These are phyloP conservation scores for Leucophenga montana DNA, from an alignment of 2,888 invertebrate species.

Conservation along the genomic window DNA sequence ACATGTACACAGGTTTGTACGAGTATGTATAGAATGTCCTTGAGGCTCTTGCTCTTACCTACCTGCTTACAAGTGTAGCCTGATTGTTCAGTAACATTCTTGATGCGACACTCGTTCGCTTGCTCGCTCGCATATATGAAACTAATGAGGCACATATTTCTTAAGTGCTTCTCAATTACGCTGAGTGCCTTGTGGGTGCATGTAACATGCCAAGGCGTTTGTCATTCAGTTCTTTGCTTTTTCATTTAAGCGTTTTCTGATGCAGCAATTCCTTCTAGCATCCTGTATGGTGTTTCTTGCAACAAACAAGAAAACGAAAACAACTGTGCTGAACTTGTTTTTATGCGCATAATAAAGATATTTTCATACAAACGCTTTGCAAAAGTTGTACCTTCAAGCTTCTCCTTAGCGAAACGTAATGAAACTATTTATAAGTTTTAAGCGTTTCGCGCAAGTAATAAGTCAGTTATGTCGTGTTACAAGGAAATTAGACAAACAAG, in stretches of 20 bases:
- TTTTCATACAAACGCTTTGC: background rate
- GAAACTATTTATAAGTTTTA: too few relatives aligned
- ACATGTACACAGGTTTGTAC: slow-evolving; percentile 19
- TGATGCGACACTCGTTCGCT: slow-evolving; percentile 37
- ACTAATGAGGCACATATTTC: slow-evolving; percentile 64
- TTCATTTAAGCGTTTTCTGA: background rate
- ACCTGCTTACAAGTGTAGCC: background rate
- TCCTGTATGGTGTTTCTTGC: too few relatives aligned
- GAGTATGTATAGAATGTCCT: slow-evolving; percentile 5
- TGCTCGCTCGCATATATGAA: slow-evolving; percentile 29
- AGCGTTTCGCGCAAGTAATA: too few relatives aligned
- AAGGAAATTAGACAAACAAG: too few relatives aligned
- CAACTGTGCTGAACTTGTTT: background rate
- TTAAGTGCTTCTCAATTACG: slow-evolving; percentile 63
- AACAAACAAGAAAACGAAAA: too few relatives aligned
- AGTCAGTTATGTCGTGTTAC: too few relatives aligned
- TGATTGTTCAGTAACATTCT: slow-evolving; percentile 24
- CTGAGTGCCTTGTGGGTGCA: slow-evolving; percentile 54
- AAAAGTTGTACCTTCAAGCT: background rate
- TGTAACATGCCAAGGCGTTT: background rate
- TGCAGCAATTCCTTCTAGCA: too few relatives aligned
- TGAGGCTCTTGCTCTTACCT: background rate
- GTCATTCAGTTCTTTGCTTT: background rate
- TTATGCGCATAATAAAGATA: slow-evolving; percentile 1
- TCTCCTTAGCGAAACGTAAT: background rate